Base-by-base conservation (phyloP, 2,888 invertebrate species). In the Hypomecis punctinalis region DNA sequence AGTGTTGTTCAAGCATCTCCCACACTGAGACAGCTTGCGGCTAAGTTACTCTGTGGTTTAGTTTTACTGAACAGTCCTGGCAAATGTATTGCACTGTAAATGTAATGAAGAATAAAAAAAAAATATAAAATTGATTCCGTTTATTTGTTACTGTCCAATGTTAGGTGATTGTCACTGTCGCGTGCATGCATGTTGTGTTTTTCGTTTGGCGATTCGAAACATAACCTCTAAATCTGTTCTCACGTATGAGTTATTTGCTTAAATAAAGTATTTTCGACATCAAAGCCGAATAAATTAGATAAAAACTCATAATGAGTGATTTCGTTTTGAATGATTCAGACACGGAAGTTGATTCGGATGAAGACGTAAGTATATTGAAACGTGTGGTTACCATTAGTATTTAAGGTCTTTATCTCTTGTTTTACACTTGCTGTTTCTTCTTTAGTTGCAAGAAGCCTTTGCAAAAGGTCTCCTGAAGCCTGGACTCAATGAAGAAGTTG, bases 401-500 rank as follows among this genome's bases (percentile, higher is more conserved):
- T 46, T 23, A 2, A 9, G 9, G 9, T 39, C 6, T 6, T 46
- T 10, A 39, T 5, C 23, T 13, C 2, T 36, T 40, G 4, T 36
- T 45, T 5, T n/a, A 6, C 5, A 5, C 0, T 39, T 55, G 11
- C 3, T 8, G 57, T 57, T 58, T 57, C 57, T 69, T 9, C 51
- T 68, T 59, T 81, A 98, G 98, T 88, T 99, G 61, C 98, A 98
- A 95, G 96, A 97, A 82, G 98, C 98, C 0, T 97, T 98, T 85
- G 96, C 96, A 0, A 95, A 96, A 76, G 98, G 98, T 0, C 93
- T 96, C 59, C 81, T 99, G 0, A 97, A 98, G 82, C 97, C 98
- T 0, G 98, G 98, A 1, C 88, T 98, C 0, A 98, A 98, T 85
- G 93, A 95, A 72, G 94, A 95, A 76, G 89, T 95, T 58, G 92